These are phyloP conservation scores for Aculops lycopersici DNA, from an alignment of 1,140 invertebrate species.

Conservation along the genomic window DNA sequence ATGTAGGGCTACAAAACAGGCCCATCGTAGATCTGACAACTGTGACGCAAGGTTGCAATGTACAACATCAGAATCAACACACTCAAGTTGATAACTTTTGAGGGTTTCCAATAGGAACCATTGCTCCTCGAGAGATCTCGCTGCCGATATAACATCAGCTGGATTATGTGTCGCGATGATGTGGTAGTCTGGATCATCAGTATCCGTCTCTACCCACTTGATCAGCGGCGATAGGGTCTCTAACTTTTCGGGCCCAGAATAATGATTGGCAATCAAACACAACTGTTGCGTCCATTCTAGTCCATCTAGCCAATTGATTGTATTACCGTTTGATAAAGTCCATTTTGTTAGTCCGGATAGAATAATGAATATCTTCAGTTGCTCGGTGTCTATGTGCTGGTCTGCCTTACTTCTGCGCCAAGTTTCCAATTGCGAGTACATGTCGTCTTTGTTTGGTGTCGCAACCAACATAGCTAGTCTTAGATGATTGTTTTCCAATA, in stretches of 20 bases:
- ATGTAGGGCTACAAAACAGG: constrained; percentile 8
- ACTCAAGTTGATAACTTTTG: constrained; percentile 4
- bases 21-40: constrained; percentile 3
- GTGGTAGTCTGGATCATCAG: constrained; percentile 9
- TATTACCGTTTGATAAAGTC: constrained; percentile 1
- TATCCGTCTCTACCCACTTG: constrained; percentile 1
- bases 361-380: constrained; percentile 8
- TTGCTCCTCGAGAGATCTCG: constrained; percentile 3
- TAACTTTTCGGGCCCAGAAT: neutral
- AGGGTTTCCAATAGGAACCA: constrained; percentile 8
- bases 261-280: constrained; percentile 4
- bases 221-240: constrained; percentile 2
- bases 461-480: constrained; percentile 6
- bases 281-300: constrained; percentile 10
- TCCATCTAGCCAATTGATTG: constrained; percentile 4
- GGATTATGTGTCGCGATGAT: constrained; percentile 4
- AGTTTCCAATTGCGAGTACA: constrained; percentile 4
- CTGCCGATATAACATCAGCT: constrained; percentile 1
- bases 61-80: constrained; percentile 3
- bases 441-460: constrained; percentile 3
- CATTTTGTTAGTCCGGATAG: constrained; percentile 5
- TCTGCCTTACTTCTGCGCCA: constrained; percentile 7
- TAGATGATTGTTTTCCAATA: constrained; percentile 3
- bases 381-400: constrained; percentile 2
- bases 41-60: constrained; percentile 5